Evolutionary conservation across 2,888 invertebrate species (phyloP), one percentile per base, ranked within the genome.

Genomic region (Philopedon plagiatum): DNA sequence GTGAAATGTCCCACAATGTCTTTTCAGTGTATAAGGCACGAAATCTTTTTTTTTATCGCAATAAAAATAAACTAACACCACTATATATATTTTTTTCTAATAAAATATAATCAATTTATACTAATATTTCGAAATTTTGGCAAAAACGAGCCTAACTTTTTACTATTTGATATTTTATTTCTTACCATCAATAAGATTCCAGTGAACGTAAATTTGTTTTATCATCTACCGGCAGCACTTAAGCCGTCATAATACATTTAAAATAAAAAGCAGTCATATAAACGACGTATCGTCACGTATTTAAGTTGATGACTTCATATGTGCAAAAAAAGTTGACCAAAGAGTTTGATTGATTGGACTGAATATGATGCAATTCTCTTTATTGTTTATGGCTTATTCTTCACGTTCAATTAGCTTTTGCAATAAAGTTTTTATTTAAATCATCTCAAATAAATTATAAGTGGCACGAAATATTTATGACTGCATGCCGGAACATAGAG

Each of bases 301-400:
- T 60, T 72, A 70, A 74, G 72, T 76, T 76, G 75, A 78, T 74
- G 77, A 75, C 78, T 77, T 71, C 51, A 74, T 77, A 49, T 19
- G 54, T 56, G 39, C 63, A 71, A 63, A 76, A 75, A 78, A 76
- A 77, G 68, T 68, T 69, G 76, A 75, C 73, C 76, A 70, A 75
- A 75, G 73, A 75, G 75, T 75, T 76, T 79, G 80, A 80, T 80
- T 80, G 80, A 80, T 80, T 78, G 78, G 74, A 74, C 77, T 75
- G 74, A 75, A 76, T 78, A 70, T 73, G 69, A 66, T 74, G 73
- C 75, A 75, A 78, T 75, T 77, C 75, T 75, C 75, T 70, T 76
- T 74, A 80, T 78, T 80, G 78, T 79, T 79, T 77, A 76, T 77
- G 77, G 75, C 76, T 76, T 76, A 76, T 76, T 73, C 75, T 71